phyloP scores from a whole-genome alignment of 1,140 invertebrate genomes.

The Hormaphis cornu region DNA sequence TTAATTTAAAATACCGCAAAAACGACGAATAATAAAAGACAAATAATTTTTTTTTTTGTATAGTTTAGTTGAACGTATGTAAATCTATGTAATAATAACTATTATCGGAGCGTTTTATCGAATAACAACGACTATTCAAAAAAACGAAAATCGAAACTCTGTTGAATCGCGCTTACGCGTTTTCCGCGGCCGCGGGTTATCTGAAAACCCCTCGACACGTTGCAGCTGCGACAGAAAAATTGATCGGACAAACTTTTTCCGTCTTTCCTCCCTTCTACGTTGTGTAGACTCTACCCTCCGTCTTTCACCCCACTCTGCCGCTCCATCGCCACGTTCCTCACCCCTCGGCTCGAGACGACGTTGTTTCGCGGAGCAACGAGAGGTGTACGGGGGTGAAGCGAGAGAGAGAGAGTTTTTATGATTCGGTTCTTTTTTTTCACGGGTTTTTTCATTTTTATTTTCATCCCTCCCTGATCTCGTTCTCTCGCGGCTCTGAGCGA shows the following conservation, averaged over 20 bases:
- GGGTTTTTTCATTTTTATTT: slow-evolving; percentile 15
- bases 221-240: slow-evolving; percentile 33
- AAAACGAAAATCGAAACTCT: too few species aligned
- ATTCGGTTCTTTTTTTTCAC: slow-evolving; percentile 24
- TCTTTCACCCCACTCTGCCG: not conserved
- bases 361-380: slow-evolving; percentile 12
- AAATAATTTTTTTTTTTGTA: too few species aligned
- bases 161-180: too few species aligned
- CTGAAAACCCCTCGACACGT: slow-evolving; percentile 18
- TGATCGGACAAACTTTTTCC: slow-evolving; percentile 25
- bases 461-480: not conserved
- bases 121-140: too few species aligned
- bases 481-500: slow-evolving; percentile 16
- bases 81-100: too few species aligned
- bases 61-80: too few species aligned
- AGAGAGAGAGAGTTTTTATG: slow-evolving; percentile 24
- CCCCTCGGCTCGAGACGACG: not conserved
- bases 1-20: too few species aligned
- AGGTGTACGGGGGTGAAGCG: slow-evolving; percentile 13
- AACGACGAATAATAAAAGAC: too few species aligned
- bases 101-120: too few species aligned
- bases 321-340: not conserved
- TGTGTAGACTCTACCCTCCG: too few species aligned
- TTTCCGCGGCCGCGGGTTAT: not conserved
- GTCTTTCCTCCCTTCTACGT: slow-evolving; percentile 26